Evolutionary conservation across 2,113 vertebrate genomes (phyloP).

Genomic region (Ceyx cyanopectus): DNA sequence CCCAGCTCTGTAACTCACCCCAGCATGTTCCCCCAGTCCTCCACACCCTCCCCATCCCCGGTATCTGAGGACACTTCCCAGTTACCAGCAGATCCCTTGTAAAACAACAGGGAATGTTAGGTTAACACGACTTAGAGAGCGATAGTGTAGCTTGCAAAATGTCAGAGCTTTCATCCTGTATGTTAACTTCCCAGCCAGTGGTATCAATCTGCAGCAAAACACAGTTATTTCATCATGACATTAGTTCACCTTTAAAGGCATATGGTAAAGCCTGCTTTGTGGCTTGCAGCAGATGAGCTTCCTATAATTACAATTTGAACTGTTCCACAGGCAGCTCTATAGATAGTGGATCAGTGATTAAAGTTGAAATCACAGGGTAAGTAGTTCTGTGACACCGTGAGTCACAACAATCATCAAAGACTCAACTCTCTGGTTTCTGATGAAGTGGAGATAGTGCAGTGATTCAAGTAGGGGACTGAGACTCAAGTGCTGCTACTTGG

Average conservation of each 20-base stretch:
- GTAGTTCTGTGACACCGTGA: conserved; percentile 76
- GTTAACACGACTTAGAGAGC: conserved; percentile 8
- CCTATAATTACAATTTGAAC: conserved; percentile 79
- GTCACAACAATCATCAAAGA: conserved; percentile 79
- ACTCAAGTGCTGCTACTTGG: conserved; percentile 72
- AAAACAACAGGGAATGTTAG: conserved; percentile 52
- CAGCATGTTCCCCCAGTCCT: not conserved
- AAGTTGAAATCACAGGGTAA: conserved; percentile 79
- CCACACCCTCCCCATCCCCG: not conserved
- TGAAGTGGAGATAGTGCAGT: conserved; percentile 78
- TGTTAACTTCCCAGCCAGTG: conserved; percentile 61
- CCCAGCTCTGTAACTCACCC: not conserved
- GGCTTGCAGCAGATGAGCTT: conserved; percentile 74
- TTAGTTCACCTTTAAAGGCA: conserved; percentile 77
- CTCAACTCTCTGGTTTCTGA: conserved; percentile 74
- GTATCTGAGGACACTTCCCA: not conserved
- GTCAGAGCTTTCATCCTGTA: conserved; percentile 66
- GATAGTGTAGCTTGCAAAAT: conserved; percentile 41
- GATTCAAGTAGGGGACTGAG: conserved; percentile 76
- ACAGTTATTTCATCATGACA: conserved; percentile 72
- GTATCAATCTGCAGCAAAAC: conserved; percentile 70
- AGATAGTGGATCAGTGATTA: conserved; percentile 79
- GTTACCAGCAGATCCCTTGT: conserved; percentile 32
- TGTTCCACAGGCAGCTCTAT: conserved; percentile 65
- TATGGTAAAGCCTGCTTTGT: conserved; percentile 76